Evolutionary conservation across 2,113 vertebrate species (phyloP), one percentile per base, ranked within the genome.

Genomic region (Genyomyrus donnyi): DNA sequence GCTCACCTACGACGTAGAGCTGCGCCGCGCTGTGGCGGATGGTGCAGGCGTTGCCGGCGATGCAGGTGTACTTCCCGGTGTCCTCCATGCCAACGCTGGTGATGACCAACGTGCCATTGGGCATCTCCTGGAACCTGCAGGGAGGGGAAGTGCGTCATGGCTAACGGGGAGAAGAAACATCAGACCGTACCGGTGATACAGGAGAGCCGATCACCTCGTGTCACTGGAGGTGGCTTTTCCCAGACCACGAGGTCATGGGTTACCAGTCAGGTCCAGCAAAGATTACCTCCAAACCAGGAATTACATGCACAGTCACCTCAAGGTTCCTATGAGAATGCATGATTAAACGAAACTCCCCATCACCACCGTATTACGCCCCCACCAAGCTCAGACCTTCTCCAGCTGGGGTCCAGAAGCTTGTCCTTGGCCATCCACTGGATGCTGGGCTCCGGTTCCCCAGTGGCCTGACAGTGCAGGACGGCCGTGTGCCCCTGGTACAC

Each of bases 401-500:
- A 96, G 89, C 93, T 95, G 0, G 96, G 91, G 91, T 98, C 96
- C 94, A 99, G 91, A 87, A 97, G 95, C 90, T 96, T 97, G 92
- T 99, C 98, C 91, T 98, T 99, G 88, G 97, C 96, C 90, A 97
- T 98, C 98, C 98, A 99, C 92, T 99, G 98, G 92, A 99, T 96
- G 91, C 97, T 96, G 0, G 98, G 98, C 89, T 96, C 89, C 0
- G 98, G 98, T 92, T 99, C 97, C 0, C 98, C 98, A 2, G 95
- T 96, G 46, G 97, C 98, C 96, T 99, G 98, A 88, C 98, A 99
- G 94, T 97, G 98, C 91, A 99, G 96, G 92, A 98, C 94, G n/a
- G 98, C 98, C 0, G 97, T 97, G 95, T 99, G 97, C 3, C 98
- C 98, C 92, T 98, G 98, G 94, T 99, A 99, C 92, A 99, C 98